Evolutionary conservation across 2,797 vertebrate species (phyloP), one percentile per base, ranked within the genome.

Genomic region (Lepus oiostolus): DNA sequence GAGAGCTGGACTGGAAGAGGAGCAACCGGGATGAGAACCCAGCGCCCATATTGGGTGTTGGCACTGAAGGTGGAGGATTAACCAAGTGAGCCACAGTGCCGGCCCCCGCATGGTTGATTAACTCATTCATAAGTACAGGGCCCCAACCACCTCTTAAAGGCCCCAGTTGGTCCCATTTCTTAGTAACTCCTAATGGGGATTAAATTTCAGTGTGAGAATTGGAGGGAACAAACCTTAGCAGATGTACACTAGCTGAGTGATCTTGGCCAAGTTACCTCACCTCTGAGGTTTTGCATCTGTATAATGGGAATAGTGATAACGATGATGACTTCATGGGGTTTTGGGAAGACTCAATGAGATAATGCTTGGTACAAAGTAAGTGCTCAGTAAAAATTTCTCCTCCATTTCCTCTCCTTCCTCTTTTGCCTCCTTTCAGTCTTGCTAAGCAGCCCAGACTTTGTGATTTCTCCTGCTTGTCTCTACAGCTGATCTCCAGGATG

Each of bases 241-340:
- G 16, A 58, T 58, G 16, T 38, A 70, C 9, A 62, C n/a, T 12
- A 24, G 62, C 84, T 65, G 19, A 28, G 52, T 13, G 81, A 60
- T 74, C 77, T 91, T 68, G 26, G 38, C 50, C 42, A 85, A 58
- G 76, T 16, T 14, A 77, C 54, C n/a, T 76, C 86, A 90, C 28
- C 26, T 88, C 83, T 77, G 84, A 89, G 68, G 94, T 68, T 94
- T 91, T 24, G 86, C 16, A 47, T 85, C 32, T 92, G 2, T 54
- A 6, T 47, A 63, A 68, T 19, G 12, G 58, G 72, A 75, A 70
- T 65, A 83, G 67, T 42, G 74, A 72, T 58, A 67, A 71, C 30
- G 74, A 72, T 42, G 67, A 90, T 58, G 35, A 81, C 32, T 47
- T 88, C 6, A 0, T 19, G 22, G 67, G 38, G 30, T 38, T 62